Conservation (phyloP, 1,140 invertebrate species). For the Mactra quadrangularis region DNA sequence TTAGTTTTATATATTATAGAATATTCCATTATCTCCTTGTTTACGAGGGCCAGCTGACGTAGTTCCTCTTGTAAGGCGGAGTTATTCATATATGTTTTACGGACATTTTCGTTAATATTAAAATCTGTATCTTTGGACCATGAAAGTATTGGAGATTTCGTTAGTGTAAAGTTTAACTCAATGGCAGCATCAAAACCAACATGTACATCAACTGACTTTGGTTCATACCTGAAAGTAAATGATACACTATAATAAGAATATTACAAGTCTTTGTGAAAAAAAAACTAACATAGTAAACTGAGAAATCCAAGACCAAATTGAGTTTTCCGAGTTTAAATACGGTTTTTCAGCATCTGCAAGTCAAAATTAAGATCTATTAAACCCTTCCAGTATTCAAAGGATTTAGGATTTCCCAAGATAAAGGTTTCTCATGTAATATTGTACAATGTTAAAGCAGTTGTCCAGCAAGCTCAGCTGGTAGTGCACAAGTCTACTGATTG, state of each 20-base stretch:
- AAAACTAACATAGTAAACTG: too few relatives aligned
- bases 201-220: slow-evolving; percentile 73
- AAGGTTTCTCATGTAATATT: too few relatives aligned
- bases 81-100: slow-evolving; percentile 70
- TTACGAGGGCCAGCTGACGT: slow-evolving; percentile 86
- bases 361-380: too few relatives aligned
- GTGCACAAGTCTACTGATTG: too few relatives aligned
- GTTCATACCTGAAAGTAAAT: slow-evolving; percentile 85
- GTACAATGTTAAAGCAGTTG: too few relatives aligned
- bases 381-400: too few relatives aligned
- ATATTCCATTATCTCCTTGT: slow-evolving; percentile 86
- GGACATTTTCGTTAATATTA: slow-evolving; percentile 85
- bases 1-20: slow-evolving; percentile 86
- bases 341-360: too few relatives aligned
- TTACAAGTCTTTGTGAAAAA: too few relatives aligned
- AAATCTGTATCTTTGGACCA: slow-evolving; percentile 93
- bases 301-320: too few relatives aligned
- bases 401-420: too few relatives aligned
- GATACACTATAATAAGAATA: neutral
- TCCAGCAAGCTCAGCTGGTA: too few relatives aligned
- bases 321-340: too few relatives aligned
- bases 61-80: slow-evolving; percentile 86
- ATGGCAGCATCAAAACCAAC: slow-evolving; percentile 87
- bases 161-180: slow-evolving; percentile 91
- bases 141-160: slow-evolving; percentile 88